Evolutionary conservation across 2,797 vertebrate genomes (phyloP), one percentile per base, ranked within the genome.

Genomic region (Rhabdophis nuchalis): DNA sequence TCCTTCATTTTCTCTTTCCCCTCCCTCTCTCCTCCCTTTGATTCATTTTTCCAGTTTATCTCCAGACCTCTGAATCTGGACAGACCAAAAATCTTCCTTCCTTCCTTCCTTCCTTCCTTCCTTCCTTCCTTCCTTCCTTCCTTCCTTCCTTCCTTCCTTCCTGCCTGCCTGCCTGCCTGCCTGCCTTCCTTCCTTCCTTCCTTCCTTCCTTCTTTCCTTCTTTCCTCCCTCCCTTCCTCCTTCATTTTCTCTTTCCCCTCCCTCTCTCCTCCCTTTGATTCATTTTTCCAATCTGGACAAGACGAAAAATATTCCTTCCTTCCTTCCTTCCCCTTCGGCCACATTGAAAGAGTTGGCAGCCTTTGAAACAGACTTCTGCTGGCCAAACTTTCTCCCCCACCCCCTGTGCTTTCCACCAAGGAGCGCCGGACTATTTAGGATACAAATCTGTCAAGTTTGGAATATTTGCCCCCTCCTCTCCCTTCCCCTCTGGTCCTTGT

Each of bases 361-460:
- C 41, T 88, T 92, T 94, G 89, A 94, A 90, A 77, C 46, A 52
- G 0, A 0, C 25, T 57, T 7, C 90, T 94, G 95, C 90, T 25
- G 82, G 86, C 91, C 92, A 95, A 93, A 93, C 92, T n/a, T 72
- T 86, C 1, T n/a, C n/a, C n/a, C n/a, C n/a, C n/a, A n/a, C 56
- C 89, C 89, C 46, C 46, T 46, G 58, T 93, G 93, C 58, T 91
- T 92, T 46, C 53, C 92, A 89, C 88, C 95, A 97, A 96, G 94
- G 95, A 97, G 95, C 91, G 92, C 95, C 96, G 96, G 94, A 95
- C 96, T 90, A 90, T 87, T 92, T 95, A 97, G 97, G 97, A 98
- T 97, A 97, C 95, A 96, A 97, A 97, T 97, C 97, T 97, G 97
- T 97, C 96, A 97, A 96, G 95, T 97, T 97, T 97, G 96, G 97